Evolutionary conservation across 2,113 vertebrate species (phyloP).

Genomic region (Ploceus nigricollis): DNA sequence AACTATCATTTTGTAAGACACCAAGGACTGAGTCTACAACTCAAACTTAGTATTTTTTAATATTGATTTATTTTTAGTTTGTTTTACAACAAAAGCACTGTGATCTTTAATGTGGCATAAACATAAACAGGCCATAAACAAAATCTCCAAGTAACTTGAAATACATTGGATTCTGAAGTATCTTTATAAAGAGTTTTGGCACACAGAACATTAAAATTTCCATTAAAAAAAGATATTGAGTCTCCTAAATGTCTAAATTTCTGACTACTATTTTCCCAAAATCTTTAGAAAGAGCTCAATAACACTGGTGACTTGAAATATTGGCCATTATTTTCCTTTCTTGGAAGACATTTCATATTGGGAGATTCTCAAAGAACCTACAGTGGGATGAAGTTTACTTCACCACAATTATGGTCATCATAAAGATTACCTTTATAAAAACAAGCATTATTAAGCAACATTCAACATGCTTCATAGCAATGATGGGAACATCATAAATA

Average conservation of each 20-base stretch:
- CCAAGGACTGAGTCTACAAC: accelerated
- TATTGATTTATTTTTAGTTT: neutral
- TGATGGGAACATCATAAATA: neutral
- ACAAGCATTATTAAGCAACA: neutral
- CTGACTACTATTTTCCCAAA: neutral
- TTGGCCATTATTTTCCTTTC: neutral
- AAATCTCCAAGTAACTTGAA: neutral
- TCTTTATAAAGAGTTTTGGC: neutral
- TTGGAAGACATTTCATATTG: neutral
- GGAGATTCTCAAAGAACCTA: neutral
- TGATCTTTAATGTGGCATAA: neutral
- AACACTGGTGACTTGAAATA: neutral
- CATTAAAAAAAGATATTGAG: too few relatives aligned
- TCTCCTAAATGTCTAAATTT: neutral
- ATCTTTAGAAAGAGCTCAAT: neutral
- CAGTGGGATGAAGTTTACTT: neutral
- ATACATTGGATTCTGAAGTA: neutral
- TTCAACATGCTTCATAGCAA: neutral
- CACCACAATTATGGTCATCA: neutral
- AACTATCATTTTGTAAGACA: neutral
- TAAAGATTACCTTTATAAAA: neutral
- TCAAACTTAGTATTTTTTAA: neutral
- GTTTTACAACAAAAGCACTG: neutral
- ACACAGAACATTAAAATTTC: neutral
- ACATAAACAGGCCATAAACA: neutral